Conservation (phyloP, 2,113 vertebrate genomes). For the Lathamus discolor region DNA sequence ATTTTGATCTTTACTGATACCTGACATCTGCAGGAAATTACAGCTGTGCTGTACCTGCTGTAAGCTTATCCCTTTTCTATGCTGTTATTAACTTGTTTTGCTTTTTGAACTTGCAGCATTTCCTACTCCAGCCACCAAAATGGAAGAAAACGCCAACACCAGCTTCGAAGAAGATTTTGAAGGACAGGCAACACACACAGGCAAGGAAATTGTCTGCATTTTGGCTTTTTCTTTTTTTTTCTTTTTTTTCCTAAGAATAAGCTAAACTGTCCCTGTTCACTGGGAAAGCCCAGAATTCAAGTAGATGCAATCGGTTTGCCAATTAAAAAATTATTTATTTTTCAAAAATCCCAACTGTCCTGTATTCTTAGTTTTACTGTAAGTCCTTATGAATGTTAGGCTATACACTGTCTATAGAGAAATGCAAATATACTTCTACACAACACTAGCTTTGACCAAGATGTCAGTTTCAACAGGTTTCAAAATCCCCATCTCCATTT, state of each 20-base stretch:
- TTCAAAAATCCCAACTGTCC: not conserved
- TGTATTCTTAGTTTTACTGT: not conserved
- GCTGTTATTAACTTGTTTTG: not conserved
- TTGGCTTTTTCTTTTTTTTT: not conserved
- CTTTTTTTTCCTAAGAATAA: not conserved
- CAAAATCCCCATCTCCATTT: not conserved
- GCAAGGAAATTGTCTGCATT: conserved; percentile 70
- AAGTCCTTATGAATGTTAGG: not conserved
- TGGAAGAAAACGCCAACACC: conserved; percentile 74
- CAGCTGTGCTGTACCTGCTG: not conserved
- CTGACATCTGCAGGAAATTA: not conserved
- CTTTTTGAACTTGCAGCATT: conserved; percentile 23
- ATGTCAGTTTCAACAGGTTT: not conserved
- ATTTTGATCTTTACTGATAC: not conserved
- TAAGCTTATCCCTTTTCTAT: not conserved
- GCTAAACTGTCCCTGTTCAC: not conserved
- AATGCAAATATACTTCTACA: not conserved
- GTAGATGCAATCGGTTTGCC: not conserved
- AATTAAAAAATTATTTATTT: not conserved
- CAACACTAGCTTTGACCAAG: not conserved
- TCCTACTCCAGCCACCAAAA: conserved; percentile 27
- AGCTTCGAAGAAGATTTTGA: conserved; percentile 84
- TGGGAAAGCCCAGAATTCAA: not conserved
- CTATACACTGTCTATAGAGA: not conserved
- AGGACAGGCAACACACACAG: conserved; percentile 86